Conservation (phyloP, 1,140 invertebrate genomes). For the Neotoxoptera formosana region DNA sequence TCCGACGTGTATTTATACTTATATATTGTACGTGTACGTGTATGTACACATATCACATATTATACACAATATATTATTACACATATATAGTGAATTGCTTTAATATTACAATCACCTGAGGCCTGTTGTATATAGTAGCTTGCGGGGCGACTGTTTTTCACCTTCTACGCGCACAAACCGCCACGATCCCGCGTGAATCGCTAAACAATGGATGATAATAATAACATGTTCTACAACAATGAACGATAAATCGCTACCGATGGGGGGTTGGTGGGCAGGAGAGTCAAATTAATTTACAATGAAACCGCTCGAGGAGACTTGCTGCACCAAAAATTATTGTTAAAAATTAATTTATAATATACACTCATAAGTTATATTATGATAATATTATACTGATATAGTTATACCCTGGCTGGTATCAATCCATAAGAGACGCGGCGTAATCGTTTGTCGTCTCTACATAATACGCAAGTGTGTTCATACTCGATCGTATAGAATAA, state of each 20-base stretch:
- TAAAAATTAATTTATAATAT: background rate
- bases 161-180: background rate
- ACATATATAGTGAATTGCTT: constrained; percentile 23
- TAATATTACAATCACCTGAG: constrained; percentile 43
- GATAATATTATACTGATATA: background rate
- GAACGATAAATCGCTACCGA: constrained; percentile 8
- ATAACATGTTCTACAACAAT: constrained; percentile 27
- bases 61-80: background rate
- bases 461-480: background rate
- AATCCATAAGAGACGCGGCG: background rate
- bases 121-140: too few species aligned
- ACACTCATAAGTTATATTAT: background rate
- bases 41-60: background rate
- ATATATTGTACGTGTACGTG: background rate
- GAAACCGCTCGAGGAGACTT: background rate
- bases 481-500: background rate
- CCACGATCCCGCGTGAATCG: background rate
- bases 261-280: background rate
- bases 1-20: background rate
- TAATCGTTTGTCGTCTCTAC: background rate
- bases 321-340: background rate
- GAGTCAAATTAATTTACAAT: constrained; percentile 20
- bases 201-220: constrained; percentile 36
- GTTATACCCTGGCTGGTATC: too few species aligned
- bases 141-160: constrained; percentile 15